Conservation (phyloP, 1,140 invertebrate genomes). For the Pachyrhynchus sulphureomaculatus region DNA sequence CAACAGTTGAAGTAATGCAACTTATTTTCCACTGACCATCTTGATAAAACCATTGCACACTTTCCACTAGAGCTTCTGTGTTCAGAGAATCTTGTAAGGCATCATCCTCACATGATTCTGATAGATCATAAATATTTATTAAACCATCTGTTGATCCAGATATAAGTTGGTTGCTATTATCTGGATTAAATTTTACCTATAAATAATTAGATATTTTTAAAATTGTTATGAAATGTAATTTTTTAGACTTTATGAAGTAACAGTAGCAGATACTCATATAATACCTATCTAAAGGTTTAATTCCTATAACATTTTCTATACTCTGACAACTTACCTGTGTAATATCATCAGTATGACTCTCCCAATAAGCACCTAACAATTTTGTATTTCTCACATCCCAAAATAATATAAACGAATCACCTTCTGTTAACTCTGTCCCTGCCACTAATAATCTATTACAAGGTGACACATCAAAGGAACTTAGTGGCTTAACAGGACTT, state of each 20-base stretch:
- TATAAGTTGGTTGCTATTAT: slow-evolving; percentile 66
- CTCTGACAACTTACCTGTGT: slow-evolving; percentile 67
- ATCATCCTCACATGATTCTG: slow-evolving; percentile 74
- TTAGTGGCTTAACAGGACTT: slow-evolving; percentile 59
- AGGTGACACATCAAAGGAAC: slow-evolving; percentile 75
- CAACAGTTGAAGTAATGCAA: slow-evolving; percentile 70
- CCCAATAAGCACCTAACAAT: slow-evolving; percentile 80
- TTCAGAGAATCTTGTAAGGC: slow-evolving; percentile 80
- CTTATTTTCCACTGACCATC: slow-evolving; percentile 57
- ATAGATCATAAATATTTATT: slow-evolving; percentile 83
- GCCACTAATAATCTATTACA: slow-evolving; percentile 72
- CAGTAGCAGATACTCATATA: not conserved
- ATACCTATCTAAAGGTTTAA: no score
- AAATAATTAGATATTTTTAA: not conserved
- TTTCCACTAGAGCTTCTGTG: slow-evolving; percentile 77
- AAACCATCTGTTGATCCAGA: slow-evolving; percentile 82
- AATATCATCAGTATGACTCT: slow-evolving; percentile 83
- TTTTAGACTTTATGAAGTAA: not conserved
- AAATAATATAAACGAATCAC: slow-evolving; percentile 77
- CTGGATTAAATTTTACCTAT: slow-evolving; percentile 69
- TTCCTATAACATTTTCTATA: no score
- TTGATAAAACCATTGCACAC: slow-evolving; percentile 56
- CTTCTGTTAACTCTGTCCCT: slow-evolving; percentile 71
- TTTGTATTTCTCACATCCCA: slow-evolving; percentile 73
- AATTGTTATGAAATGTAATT: slow-evolving; percentile 6